Base-by-base conservation (phyloP, 1,140 invertebrate species). In the Andrena cerasifolii region DNA sequence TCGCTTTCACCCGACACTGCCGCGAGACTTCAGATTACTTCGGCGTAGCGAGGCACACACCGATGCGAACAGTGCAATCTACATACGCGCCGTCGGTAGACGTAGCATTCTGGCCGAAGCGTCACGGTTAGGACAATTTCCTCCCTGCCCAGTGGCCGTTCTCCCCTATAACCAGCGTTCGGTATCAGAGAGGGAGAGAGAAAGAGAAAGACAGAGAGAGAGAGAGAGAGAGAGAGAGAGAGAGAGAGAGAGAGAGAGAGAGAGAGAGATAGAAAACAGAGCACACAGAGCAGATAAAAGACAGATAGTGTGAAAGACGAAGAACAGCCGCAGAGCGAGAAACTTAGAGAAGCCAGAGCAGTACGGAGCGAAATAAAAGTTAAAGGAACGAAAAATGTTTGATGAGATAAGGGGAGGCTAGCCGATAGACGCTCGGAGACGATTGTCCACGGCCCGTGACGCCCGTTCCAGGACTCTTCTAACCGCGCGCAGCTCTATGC, bases 61-160 rank as follows among this genome's bases (percentile, higher is more conserved):
- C 24, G 56, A 53, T 47, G 26, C 59, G 24, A 43, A 54, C 24
- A 54, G n/a, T 66, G 62, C 62, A 36, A 66, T 56, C 51, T 47
- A 75, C 40, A 24, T 61, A 51, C 26, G 47, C 24, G 62, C 43
- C 21, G 14, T 61, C 1, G 18, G 21, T 14, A 14, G 56, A 3
- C 10, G 26, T 2, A 53, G 53, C 14, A 31, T 43, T 58, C 45
- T 58, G 0, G 31, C 21, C 0, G n/a, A 28, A 7, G 58, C 16
- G 28, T 12, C 28, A 18, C 56, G 18, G 24, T 26, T 26, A 2
- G 21, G 36, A 49, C 40, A 40, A 36, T 76, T 40, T 40, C 68
- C 73, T 67, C 53, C 21, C 21, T 18, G n/a, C 33, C n/a, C 14
- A 0, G 33, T 8, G 43, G 5, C 43, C 43, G 26, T 47, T 28